phyloP scores from a whole-genome alignment of 2,888 invertebrate species.

The Agriotes lineatus region DNA sequence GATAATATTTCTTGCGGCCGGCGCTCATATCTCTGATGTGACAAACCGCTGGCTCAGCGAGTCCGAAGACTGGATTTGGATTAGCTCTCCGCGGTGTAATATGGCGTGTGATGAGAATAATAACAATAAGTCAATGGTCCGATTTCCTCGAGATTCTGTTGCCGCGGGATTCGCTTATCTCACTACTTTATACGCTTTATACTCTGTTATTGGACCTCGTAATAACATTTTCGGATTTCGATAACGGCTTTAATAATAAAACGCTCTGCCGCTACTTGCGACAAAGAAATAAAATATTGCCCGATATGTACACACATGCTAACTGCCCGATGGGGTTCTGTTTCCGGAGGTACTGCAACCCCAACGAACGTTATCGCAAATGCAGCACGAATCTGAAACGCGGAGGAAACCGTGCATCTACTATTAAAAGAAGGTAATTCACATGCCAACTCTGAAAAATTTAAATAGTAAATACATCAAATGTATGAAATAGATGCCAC shows the following conservation, averaged over 20 bases:
- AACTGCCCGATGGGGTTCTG: too few species aligned
- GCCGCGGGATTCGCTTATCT: conserved; percentile 58
- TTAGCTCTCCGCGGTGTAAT: conserved; percentile 63
- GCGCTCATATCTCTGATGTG: conserved; percentile 63
- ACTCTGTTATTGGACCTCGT: conserved; percentile 40
- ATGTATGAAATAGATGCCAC: too few species aligned
- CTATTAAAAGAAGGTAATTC: too few species aligned
- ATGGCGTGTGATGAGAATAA: conserved; percentile 66
- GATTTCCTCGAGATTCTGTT: conserved; percentile 54
- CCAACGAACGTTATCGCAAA: conserved; percentile 19
- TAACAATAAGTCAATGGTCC: conserved; percentile 65
- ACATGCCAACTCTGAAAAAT: too few species aligned
- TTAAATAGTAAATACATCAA: too few species aligned
- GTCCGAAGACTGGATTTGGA: conserved; percentile 62
- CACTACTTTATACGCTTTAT: conserved; percentile 49
- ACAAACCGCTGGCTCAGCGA: conserved; percentile 65
- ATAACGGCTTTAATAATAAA: conserved; percentile 39
- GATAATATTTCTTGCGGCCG: conserved; percentile 64
- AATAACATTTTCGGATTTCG: conserved; percentile 40
- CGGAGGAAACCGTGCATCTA: neutral
- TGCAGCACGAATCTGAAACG: conserved; percentile 8
- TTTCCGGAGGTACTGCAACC: too few species aligned
- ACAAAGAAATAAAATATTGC: conserved; percentile 38
- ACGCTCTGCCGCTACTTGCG: conserved; percentile 26
- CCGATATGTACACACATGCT: conserved; percentile 28